Evolutionary conservation across 1,140 invertebrate genomes (phyloP).

Genomic region (Sweltsa coloradensis): DNA sequence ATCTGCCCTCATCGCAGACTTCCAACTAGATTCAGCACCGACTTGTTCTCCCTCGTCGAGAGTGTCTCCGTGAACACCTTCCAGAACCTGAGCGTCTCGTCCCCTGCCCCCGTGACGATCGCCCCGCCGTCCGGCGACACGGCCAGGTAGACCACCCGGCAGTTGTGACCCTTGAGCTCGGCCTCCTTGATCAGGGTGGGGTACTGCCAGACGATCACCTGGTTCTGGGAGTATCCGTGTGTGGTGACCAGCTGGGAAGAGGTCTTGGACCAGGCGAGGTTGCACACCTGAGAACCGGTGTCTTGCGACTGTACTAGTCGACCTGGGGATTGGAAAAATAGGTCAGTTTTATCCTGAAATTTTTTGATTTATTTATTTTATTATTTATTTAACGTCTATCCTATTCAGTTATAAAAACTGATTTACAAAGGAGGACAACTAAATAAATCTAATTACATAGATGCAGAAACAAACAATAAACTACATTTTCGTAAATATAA

Average conservation of each 20-base stretch:
- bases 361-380: too few relatives aligned
- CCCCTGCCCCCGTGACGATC: conserved; percentile 61
- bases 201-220: conserved; percentile 63
- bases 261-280: conserved; percentile 60
- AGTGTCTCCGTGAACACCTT: conserved; percentile 56
- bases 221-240: conserved; percentile 57
- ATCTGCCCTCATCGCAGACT: too few relatives aligned
- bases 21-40: too few relatives aligned
- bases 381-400: too few relatives aligned
- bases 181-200: conserved; percentile 48
- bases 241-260: conserved; percentile 46
- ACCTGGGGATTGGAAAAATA: too few relatives aligned
- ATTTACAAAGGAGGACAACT: too few relatives aligned
- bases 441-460: too few relatives aligned
- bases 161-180: conserved; percentile 56
- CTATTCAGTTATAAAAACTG: too few relatives aligned
- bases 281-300: conserved; percentile 57
- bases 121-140: conserved; percentile 64
- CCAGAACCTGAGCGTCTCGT: conserved; percentile 62
- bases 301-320: conserved; percentile 59
- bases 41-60: conserved; percentile 37
- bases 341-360: too few relatives aligned
- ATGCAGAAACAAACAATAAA: too few relatives aligned
- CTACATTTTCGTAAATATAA: too few relatives aligned
- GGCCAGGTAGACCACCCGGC: conserved; percentile 55